phyloP scores from a whole-genome alignment of 2,888 invertebrate species.

The Tuberolachnus salignus region DNA sequence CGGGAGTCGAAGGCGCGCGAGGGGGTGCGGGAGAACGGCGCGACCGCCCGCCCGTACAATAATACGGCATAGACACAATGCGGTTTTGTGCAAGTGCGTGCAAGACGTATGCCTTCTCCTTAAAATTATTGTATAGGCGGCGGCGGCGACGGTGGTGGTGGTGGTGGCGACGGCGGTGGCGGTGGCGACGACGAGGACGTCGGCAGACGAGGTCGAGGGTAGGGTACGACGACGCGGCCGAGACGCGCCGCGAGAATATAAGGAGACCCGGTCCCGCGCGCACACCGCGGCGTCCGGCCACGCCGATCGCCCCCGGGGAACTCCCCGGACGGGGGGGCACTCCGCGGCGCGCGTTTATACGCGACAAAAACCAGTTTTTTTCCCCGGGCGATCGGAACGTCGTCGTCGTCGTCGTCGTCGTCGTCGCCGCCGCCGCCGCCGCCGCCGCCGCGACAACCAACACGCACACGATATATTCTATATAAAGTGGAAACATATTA shows the following conservation, averaged over 20 bases:
- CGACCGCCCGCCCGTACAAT: background rate
- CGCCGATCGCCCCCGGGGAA: slow-evolving; percentile 33
- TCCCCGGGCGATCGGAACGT: slow-evolving; percentile 43
- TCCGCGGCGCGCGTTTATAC: slow-evolving; percentile 10
- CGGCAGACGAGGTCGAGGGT: background rate
- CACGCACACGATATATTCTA: slow-evolving; percentile 17
- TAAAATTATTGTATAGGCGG: background rate
- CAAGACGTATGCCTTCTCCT: too few relatives aligned
- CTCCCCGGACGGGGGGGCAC: slow-evolving; percentile 1
- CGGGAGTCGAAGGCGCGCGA: background rate
- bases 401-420: slow-evolving; percentile 9
- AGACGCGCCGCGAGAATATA: too few relatives aligned
- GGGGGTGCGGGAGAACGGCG: background rate
- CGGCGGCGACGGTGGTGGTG: background rate
- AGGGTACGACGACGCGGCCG: background rate
- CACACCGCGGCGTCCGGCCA: slow-evolving; percentile 27
- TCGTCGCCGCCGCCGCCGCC: background rate
- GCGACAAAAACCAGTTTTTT: slow-evolving; percentile 53
- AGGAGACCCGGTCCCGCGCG: slow-evolving; percentile 26
- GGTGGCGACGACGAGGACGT: background rate
- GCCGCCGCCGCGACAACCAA: slow-evolving; percentile 43
- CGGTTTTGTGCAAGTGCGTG: background rate
- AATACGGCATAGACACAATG: slow-evolving; percentile 16
- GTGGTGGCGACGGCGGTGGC: too few relatives aligned
- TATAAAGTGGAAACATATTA: slow-evolving; percentile 46